Base-by-base conservation (phyloP, 2,888 invertebrate genomes). In the Ophioninae sp. region DNA sequence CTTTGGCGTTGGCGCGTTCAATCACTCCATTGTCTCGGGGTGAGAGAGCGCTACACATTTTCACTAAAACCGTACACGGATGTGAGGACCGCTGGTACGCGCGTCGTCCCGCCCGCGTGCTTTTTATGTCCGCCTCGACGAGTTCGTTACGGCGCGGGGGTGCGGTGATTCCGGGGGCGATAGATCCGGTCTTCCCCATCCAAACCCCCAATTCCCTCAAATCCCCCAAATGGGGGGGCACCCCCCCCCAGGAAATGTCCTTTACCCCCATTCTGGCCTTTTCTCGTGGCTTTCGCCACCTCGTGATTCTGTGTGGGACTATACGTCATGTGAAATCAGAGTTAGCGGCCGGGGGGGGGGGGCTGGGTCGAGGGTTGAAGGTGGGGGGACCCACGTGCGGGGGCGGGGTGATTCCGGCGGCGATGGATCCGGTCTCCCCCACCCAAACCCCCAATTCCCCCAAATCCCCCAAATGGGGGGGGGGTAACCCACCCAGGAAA, bases 41-140 rank as follows among this genome's bases (percentile, higher is more conserved):
- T 79, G 64, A 74, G 78, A 68, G 79, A 63, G 76, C 51, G 68
- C 59, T 65, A 44, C 65, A 74, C 44, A 63, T 67, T 69, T 74
- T 68, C 67, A 17, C 61, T 37, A 51, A 39, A 73, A 65, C 51
- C 20, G 63, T 68, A 68, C 56, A 77, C 61, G 13, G 59, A 80
- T 63, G 56, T 39, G 61, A 7, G 20, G 71, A 51, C 7, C 9
- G 37, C 6, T 8, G 20, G 39, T 65, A 10, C 30, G 23, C 23
- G 80, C 63, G 76, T 79, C 51, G 84, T 81, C 71, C 81, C 77
- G 81, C 83, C 88, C 88, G 87, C 87, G 90, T 89, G 91, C 90
- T 90, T 91, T 91, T 91, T 91, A 91, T 91, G 88, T 90, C 87
- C 91, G 91, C 92, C 90, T 92, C 91, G 91, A 91, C 91, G 91